A percentile compares a stretch with the other conserved stretches of the same genome.
Evolutionary conservation across 1,140 invertebrate genomes (phyloP).

Genomic region (Scaptomyza graminum): DNA sequence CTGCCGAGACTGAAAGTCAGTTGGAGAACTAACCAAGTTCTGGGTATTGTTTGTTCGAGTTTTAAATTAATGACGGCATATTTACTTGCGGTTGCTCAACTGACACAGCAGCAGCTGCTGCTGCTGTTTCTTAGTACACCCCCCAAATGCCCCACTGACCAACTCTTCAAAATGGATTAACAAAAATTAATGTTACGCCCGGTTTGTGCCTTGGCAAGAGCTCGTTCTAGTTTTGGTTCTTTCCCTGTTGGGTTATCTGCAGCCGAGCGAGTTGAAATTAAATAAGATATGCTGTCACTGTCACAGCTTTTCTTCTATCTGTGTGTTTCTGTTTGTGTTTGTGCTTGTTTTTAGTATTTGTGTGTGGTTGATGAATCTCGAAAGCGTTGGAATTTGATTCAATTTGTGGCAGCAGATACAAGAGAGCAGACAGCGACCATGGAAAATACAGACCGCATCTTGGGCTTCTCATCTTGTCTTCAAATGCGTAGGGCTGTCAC

Average conservation of each 20-base stretch:
- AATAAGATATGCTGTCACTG: constrained; percentile 79
- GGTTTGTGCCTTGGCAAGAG: constrained; percentile 40
- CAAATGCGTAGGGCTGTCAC: constrained; percentile 29
- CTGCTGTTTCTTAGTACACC: not conserved
- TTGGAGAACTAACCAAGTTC: constrained; percentile 38
- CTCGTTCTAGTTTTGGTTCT: constrained; percentile 31
- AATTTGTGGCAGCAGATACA: constrained; percentile 44
- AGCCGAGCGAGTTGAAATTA: constrained; percentile 63
- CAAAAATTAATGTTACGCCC: constrained; percentile 79
- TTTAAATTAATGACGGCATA: constrained; percentile 81
- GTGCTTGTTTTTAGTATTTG: constrained; percentile 23
- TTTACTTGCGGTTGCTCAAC: constrained; percentile 70
- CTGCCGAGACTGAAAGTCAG: constrained; percentile 20
- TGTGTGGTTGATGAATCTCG: constrained; percentile 63
- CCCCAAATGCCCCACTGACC: constrained; percentile 37
- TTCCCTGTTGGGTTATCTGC: constrained; percentile 26
- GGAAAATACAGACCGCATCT: constrained; percentile 26
- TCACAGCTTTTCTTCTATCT: constrained; percentile 32
- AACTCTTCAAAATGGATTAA: constrained; percentile 78
- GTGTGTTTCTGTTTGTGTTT: constrained; percentile 14
- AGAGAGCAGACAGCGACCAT: constrained; percentile 16
- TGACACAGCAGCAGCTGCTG: constrained; percentile 31
- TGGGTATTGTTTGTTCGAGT: constrained; percentile 68
- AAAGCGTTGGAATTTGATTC: constrained; percentile 47
- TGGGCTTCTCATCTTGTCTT: constrained; percentile 24